Conservation (phyloP, 2,888 invertebrate species). For the Ochropleura leucogaster region DNA sequence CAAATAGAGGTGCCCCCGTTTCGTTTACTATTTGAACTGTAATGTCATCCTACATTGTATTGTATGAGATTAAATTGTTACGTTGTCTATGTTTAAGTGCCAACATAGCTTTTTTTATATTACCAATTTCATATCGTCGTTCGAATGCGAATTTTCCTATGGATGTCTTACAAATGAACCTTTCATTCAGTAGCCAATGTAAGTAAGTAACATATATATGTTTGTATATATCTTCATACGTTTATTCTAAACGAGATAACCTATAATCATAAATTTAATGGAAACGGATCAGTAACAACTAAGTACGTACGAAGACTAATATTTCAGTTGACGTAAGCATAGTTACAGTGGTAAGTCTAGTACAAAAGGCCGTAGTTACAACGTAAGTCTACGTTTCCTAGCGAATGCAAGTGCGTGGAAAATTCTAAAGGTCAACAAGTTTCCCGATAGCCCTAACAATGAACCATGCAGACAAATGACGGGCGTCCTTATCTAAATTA, state of each 20-base stretch:
- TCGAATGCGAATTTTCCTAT: neutral
- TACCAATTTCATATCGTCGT: neutral
- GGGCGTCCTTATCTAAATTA: slow-evolving; percentile 59
- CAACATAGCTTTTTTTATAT: neutral
- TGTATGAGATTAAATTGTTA: slow-evolving; percentile 32
- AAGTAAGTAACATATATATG: neutral
- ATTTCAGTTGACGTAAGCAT: slow-evolving; percentile 41
- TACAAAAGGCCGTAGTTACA: slow-evolving; percentile 46
- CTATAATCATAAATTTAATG: slow-evolving; percentile 7
- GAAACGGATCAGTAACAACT: slow-evolving; percentile 17
- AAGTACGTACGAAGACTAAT: slow-evolving; percentile 20
- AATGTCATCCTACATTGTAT: slow-evolving; percentile 31
- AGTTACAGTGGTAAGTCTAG: slow-evolving; percentile 13
- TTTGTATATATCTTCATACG: neutral
- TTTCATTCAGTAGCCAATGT: neutral
- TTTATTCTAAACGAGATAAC: slow-evolving; percentile 16
- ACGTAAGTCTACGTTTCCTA: slow-evolving; percentile 10
- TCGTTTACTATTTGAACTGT: slow-evolving; percentile 27
- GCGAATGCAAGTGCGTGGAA: slow-evolving; percentile 65
- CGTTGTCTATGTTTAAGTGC: slow-evolving; percentile 6
- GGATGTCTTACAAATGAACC: neutral
- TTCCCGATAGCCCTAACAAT: slow-evolving; percentile 70
- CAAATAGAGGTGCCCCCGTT: slow-evolving; percentile 43
- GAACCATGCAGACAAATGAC: slow-evolving; percentile 62
- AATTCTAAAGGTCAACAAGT: slow-evolving; percentile 72